Evolutionary conservation across 2,888 invertebrate genomes (phyloP).

Genomic region (Muschampia plurimacula): DNA sequence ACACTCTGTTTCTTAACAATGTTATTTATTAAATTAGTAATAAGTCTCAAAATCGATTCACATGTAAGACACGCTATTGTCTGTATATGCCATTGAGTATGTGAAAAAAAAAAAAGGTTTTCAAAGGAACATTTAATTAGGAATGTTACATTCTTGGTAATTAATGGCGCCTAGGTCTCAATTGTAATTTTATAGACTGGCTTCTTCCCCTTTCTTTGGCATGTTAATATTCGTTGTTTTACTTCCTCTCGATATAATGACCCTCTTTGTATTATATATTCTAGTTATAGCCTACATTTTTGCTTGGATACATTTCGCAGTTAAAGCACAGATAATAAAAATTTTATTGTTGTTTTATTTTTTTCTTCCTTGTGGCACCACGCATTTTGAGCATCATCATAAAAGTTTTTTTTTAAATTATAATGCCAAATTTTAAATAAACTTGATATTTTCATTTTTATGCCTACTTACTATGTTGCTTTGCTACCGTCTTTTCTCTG

Average conservation of each 20-base stretch:
- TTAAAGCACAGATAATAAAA: too few species aligned
- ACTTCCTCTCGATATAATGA: neutral
- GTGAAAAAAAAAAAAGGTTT: constrained; percentile 11
- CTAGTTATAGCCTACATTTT: neutral
- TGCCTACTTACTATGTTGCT: too few species aligned
- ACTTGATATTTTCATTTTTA: too few species aligned
- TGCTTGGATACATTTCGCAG: neutral
- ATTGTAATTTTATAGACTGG: constrained; percentile 1
- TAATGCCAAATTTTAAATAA: too few species aligned
- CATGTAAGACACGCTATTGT: constrained; percentile 8
- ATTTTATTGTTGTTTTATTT: too few species aligned
- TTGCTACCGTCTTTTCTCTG: too few species aligned
- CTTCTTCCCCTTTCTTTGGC: constrained; percentile 3
- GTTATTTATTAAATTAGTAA: neutral
- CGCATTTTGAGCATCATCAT: too few species aligned
- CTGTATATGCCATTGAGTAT: neutral
- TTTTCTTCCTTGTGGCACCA: too few species aligned
- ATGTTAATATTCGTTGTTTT: neutral
- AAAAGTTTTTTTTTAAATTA: too few species aligned
- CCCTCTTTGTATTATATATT: neutral
- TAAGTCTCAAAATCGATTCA: neutral
- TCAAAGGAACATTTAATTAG: constrained; percentile 16
- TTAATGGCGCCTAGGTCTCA: constrained; percentile 21
- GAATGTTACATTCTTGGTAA: constrained; percentile 14
- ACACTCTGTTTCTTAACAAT: neutral